Conservation (phyloP, 2,113 vertebrate species). For the Peromyscus maniculatus region DNA sequence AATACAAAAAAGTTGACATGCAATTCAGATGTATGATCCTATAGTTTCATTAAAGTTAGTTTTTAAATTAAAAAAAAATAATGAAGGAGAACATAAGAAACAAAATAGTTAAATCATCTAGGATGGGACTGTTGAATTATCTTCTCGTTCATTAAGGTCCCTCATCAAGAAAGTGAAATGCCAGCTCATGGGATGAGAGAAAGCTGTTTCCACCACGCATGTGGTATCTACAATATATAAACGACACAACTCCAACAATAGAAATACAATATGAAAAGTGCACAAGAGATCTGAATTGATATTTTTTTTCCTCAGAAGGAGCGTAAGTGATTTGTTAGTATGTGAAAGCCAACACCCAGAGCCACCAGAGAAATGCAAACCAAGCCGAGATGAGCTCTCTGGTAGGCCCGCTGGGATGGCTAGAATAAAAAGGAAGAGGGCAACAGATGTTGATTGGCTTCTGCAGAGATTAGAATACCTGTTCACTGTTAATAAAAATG, state of each 20-base stretch:
- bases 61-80: conserved; percentile 39
- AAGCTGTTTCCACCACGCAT: neutral
- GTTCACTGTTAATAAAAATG: neutral
- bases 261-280: neutral
- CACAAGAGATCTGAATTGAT: neutral
- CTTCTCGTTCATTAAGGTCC: neutral
- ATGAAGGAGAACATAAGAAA: neutral
- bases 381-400: neutral
- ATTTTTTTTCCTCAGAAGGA: neutral
- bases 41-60: conserved; percentile 41
- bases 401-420: neutral
- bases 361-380: neutral
- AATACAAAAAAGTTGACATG: conserved; percentile 6
- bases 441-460: neutral
- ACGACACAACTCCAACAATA: neutral
- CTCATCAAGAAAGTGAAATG: conserved; percentile 27
- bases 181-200: neutral
- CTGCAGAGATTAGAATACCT: neutral
- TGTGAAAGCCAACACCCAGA: neutral
- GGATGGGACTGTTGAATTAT: neutral
- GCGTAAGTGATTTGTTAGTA: neutral
- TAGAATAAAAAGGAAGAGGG: neutral
- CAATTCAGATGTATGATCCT: neutral
- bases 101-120: neutral
- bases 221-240: neutral